Conservation (phyloP, 2,888 invertebrate genomes). For the Erebia palarica region DNA sequence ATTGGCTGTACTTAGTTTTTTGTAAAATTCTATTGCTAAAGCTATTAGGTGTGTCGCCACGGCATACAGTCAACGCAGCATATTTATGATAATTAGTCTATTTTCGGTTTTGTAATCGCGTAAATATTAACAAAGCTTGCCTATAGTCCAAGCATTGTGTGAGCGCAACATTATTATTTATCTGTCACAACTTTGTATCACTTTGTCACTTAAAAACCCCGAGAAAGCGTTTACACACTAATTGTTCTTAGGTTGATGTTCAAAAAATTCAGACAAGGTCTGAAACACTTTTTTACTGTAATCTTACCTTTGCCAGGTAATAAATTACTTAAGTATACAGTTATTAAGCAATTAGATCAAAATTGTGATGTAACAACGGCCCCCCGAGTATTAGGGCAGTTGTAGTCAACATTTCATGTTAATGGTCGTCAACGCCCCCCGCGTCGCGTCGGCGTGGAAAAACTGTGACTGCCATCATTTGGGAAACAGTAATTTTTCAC, state of each 20-base stretch:
- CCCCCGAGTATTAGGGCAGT: slow-evolving; percentile 47
- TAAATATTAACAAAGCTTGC: too few relatives aligned
- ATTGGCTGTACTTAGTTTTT: too few relatives aligned
- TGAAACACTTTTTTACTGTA: not conserved
- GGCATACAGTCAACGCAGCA: not conserved
- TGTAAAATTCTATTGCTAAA: too few relatives aligned
- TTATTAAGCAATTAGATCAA: slow-evolving; percentile 40
- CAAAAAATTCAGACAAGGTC: not conserved
- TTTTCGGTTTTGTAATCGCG: too few relatives aligned
- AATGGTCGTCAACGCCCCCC: slow-evolving; percentile 61
- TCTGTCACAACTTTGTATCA: too few relatives aligned
- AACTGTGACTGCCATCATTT: slow-evolving; percentile 61
- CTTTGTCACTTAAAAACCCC: too few relatives aligned
- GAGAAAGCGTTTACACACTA: not conserved
- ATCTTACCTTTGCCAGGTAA: slow-evolving; percentile 7
- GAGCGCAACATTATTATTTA: too few relatives aligned
- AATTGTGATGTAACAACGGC: slow-evolving; percentile 5
- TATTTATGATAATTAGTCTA: not conserved
- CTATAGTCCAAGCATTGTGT: too few relatives aligned
- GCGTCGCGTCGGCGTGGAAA: slow-evolving; percentile 56
- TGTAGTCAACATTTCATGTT: slow-evolving; percentile 73
- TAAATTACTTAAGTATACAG: slow-evolving; percentile 18
- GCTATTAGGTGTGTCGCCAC: not conserved
- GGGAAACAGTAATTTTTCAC: slow-evolving; percentile 77
- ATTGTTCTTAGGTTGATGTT: not conserved